Base-by-base conservation (phyloP, 2,113 vertebrate species). In the Gymnarchus niloticus region DNA sequence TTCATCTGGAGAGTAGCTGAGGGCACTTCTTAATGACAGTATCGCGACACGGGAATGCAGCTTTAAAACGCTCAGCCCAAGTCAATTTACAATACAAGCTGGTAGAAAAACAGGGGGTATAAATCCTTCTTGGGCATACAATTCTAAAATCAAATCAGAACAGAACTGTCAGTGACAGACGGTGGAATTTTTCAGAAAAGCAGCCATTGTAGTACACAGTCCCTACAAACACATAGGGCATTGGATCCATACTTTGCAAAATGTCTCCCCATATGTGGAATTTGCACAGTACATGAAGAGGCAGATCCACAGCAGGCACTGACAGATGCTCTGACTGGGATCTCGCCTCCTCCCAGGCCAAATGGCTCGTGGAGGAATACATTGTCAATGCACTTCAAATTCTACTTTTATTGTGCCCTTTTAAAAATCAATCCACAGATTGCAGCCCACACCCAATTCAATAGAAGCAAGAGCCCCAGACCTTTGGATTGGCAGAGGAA, bases 361-460 rank as follows among this genome's bases (percentile, higher is more conserved):
- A 8, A 10, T 3, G 44, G 48, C 17, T 81, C 49, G 7, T 28
- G 8, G 1, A 81, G n/a, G 9, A 52, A 28, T 21, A 25, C n/a
- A 23, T 81, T 81, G 78, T n/a, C n/a, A 48, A 81, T 81, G 49
- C 78, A 81, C 78, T 52, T 81, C 49, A 81, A n/a, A 81, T 81
- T 51, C 78, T 33, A 17, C n/a, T 51, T 81, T 46, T 48, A 52
- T 25, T 28, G 48, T 51, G 78, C 78, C 78, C 78, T 81, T 81
- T 81, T 12, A 77, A 77, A 81, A 81, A 52, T 81, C 78, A 81
- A 81, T 81, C 48, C 48, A 25, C n/a, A 81, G 78, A 81, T 51
- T 51, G 37, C 10, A 8, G 17, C 44, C 19, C 9, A 46, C 8
- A 19, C n/a, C n/a, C 25, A 48, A 28, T 52, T 81, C 78, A 17